These are phyloP conservation scores for Empis stercorea DNA, from an alignment of 2,888 invertebrate species.

Conservation along the genomic window DNA sequence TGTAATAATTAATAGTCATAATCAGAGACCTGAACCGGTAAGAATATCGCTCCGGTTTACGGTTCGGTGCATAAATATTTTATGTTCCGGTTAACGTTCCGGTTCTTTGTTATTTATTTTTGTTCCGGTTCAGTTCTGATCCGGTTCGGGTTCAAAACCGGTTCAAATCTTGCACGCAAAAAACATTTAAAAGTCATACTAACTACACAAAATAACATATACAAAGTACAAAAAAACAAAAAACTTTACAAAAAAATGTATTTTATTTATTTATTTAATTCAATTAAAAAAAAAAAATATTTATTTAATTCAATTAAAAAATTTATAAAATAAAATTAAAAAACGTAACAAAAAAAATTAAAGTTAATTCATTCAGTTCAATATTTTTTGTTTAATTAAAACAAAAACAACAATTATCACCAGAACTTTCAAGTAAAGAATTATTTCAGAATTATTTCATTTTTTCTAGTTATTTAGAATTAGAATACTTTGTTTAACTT, in stretches of 20 bases:
- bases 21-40: slow-evolving; percentile 1
- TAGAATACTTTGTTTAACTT: not conserved
- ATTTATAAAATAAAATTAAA: not conserved
- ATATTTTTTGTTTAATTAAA: not conserved
- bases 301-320: not conserved
- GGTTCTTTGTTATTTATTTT: not conserved
- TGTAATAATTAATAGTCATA: too few relatives aligned
- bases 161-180: not conserved
- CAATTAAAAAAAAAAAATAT: not conserved
- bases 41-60: not conserved
- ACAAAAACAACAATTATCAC: not conserved
- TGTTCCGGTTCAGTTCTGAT: not conserved
- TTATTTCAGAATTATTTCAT: not conserved
- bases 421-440: not conserved
- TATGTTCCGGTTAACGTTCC: not conserved
- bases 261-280: not conserved
- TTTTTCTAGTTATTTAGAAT: not conserved
- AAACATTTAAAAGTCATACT: not conserved
- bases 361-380: not conserved
- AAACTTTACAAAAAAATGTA: not conserved
- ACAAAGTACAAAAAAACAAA: not conserved
- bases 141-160: not conserved
- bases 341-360: too few relatives aligned
- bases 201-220: not conserved
- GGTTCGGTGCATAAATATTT: not conserved